Evolutionary conservation across 2,113 vertebrate genomes (phyloP).

Genomic region (Capra hircus): DNA sequence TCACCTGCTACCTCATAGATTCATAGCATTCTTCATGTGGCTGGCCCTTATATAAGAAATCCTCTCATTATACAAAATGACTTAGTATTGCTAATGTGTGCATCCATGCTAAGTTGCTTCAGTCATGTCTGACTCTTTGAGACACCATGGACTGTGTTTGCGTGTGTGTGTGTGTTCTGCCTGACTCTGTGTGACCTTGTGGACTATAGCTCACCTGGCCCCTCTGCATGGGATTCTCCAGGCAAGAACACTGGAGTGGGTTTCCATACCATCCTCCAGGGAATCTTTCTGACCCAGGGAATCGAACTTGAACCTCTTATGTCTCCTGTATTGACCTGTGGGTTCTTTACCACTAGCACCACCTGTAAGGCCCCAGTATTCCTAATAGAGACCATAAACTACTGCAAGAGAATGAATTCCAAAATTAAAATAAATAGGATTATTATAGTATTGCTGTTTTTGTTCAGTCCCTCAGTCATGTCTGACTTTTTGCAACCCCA

Average conservation of each 20-base stretch:
- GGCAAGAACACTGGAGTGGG: background rate
- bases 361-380: background rate
- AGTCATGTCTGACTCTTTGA: background rate
- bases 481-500: background rate
- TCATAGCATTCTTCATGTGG: background rate
- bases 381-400: background rate
- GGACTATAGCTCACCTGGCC: background rate
- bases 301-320: background rate
- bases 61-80: background rate
- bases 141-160: background rate
- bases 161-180: background rate
- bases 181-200: background rate
- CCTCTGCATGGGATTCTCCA: background rate
- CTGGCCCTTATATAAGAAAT: background rate
- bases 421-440: background rate
- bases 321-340: rapidly evolving
- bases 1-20: background rate
- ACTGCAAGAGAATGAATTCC: background rate
- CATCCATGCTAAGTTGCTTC: background rate
- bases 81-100: background rate
- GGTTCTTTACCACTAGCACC: background rate
- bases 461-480: background rate
- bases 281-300: background rate
- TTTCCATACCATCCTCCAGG: background rate
- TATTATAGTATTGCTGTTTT: background rate